A percentile compares a stretch with the other conserved stretches of the same genome.
These are phyloP conservation scores for Cardiocondyla obscurior DNA, from an alignment of 1,140 invertebrate species.

Conservation along the genomic window DNA sequence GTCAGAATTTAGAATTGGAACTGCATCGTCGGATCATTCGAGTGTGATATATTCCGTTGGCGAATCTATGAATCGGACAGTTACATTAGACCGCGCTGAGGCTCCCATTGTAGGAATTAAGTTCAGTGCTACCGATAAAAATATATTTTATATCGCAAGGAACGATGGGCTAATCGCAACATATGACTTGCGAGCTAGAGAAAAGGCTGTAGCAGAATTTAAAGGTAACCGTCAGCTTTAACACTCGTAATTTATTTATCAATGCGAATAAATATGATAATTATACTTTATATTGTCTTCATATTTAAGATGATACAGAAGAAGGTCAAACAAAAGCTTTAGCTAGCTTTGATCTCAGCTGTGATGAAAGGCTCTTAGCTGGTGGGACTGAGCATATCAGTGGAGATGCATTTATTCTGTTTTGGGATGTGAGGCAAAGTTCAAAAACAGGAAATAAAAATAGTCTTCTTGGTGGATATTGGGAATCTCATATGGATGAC, in stretches of 20 bases:
- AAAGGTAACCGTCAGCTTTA: slow-evolving; percentile 82
- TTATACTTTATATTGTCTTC: background rate
- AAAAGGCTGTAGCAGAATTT: slow-evolving; percentile 84
- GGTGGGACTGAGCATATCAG: slow-evolving; percentile 90
- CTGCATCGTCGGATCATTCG: slow-evolving; percentile 76
- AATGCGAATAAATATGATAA: background rate
- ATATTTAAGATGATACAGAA: slow-evolving; percentile 81
- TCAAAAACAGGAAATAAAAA: slow-evolving; percentile 78
- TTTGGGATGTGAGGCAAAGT: slow-evolving; percentile 90
- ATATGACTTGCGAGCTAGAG: slow-evolving; percentile 87
- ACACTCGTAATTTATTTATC: slow-evolving; percentile 52
- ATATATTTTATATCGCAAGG: slow-evolving; percentile 86
- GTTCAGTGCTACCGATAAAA: slow-evolving; percentile 86
- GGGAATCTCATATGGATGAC: slow-evolving; percentile 94
- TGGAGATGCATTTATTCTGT: slow-evolving; percentile 90
- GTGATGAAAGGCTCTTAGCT: slow-evolving; percentile 89
- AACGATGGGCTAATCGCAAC: slow-evolving; percentile 86
- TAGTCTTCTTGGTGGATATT: slow-evolving; percentile 91
- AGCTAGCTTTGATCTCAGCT: slow-evolving; percentile 90
- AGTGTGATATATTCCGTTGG: slow-evolving; percentile 81
- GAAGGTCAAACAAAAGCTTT: slow-evolving; percentile 85
- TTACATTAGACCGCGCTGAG: slow-evolving; percentile 80
- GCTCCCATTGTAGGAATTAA: slow-evolving; percentile 85
- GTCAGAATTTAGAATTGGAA: slow-evolving; percentile 77
- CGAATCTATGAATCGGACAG: slow-evolving; percentile 75